A percentile compares a stretch with the other conserved stretches of the same genome.
Evolutionary conservation across 1,140 invertebrate species (phyloP).

Genomic region (Drosophila aff.): DNA sequence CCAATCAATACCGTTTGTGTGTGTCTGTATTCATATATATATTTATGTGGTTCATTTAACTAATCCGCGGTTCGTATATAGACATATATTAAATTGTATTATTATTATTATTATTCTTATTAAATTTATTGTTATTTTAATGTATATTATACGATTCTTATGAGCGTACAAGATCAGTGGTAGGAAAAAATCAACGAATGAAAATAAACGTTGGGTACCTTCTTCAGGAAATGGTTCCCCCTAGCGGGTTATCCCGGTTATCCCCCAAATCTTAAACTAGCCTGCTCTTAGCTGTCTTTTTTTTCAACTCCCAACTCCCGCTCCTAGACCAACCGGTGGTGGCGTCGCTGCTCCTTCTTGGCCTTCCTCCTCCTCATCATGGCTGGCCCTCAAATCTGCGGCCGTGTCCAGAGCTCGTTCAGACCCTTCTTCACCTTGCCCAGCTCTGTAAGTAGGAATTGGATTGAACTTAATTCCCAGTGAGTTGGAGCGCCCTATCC

Average conservation of each 20-base stretch:
- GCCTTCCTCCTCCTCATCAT: slow-evolving; percentile 17
- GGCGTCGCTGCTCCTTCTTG: slow-evolving; percentile 44
- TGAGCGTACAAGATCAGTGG: slow-evolving; percentile 43
- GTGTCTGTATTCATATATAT: slow-evolving; percentile 25
- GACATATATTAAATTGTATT: slow-evolving; percentile 38
- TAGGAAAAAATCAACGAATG: slow-evolving; percentile 33
- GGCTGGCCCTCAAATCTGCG: slow-evolving; percentile 76
- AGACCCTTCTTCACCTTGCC: slow-evolving; percentile 79
- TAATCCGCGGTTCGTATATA: slow-evolving; percentile 40
- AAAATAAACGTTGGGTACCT: slow-evolving; percentile 24
- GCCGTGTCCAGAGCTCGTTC: slow-evolving; percentile 77
- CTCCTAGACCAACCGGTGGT: slow-evolving; percentile 50
- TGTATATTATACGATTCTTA: slow-evolving; percentile 37
- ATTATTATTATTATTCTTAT: slow-evolving; percentile 27
- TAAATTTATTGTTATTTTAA: slow-evolving; percentile 10
- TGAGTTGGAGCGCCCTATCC: background rate
- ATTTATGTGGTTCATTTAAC: slow-evolving; percentile 38
- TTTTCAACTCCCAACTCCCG: slow-evolving; percentile 15
- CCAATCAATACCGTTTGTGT: slow-evolving; percentile 55
- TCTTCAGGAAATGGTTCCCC: slow-evolving; percentile 26
- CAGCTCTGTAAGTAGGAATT: slow-evolving; percentile 59
- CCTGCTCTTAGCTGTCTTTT: slow-evolving; percentile 66
- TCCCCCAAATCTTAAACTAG: slow-evolving; percentile 56
- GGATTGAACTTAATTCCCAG: slow-evolving; percentile 15
- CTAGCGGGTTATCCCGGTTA: background rate